Base-by-base conservation (phyloP, 2,888 invertebrate species). In the Cephus runcator region DNA sequence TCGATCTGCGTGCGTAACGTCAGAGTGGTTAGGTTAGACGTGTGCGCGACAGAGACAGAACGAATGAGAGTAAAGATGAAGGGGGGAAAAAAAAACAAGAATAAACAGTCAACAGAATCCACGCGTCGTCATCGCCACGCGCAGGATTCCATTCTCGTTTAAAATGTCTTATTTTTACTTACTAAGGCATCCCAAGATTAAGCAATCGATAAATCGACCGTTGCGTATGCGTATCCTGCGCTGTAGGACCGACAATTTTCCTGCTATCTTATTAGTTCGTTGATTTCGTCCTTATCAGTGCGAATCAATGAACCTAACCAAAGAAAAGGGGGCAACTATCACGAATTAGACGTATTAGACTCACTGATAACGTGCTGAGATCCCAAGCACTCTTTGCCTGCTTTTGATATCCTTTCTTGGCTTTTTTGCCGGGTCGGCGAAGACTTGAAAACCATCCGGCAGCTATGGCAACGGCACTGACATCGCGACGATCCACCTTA, bases 401-500 rank as follows among this genome's bases (percentile, higher is more conserved):
- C 76, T 87, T 83, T 83, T 88, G 89, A 78, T 81, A 86, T 68
- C 82, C 84, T 78, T 86, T 88, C 82, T 89, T 90, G 79, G 31
- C 33, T 83, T 89, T 90, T 84, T 88, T 89, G 92, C 92, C 94
- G 91, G 92, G 92, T 83, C 96, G 94, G 86, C 96, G 94, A 89
- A 96, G 91, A 82, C 96, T 96, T 83, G 95, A 95, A 92, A 96
- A 96, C 96, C 96, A 97, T 91, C 95, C 96, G 85, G 95, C 94
- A 81, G 96, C 94, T 85, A 88, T 85, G 31, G 89, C 86, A 74
- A 89, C 85, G 71, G 89, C 88, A 79, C 86, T 87, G 68, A 87
- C 87, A 73, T 90, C 88, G 12, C 86, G 84, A 12, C 86, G 86
- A 71, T 84, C 84, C 11, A 85, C 86, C 40, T 77, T 76, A 74